These are phyloP conservation scores for Heterochromis multidens DNA, from an alignment of 2,113 vertebrate genomes.

Conservation along the genomic window DNA sequence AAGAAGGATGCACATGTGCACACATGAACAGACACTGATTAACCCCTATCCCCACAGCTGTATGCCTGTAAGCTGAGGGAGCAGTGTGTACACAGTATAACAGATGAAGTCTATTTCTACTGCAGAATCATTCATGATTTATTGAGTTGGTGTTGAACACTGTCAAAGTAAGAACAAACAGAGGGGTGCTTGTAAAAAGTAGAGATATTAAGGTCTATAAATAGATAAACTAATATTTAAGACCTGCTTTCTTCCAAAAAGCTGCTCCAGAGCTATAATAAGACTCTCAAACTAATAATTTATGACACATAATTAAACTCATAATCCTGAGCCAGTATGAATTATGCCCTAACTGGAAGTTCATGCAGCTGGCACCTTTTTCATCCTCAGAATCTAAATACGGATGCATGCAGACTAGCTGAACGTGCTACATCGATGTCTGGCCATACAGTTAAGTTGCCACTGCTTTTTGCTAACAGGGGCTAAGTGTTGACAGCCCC, in stretches of 20 bases:
- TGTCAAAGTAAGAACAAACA: slow-evolving; percentile 54
- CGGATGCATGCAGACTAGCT: background rate
- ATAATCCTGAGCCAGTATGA: slow-evolving; percentile 41
- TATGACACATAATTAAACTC: slow-evolving; percentile 55
- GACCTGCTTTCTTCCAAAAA: slow-evolving; percentile 49
- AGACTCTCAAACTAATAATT: slow-evolving; percentile 55
- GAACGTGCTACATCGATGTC: slow-evolving; percentile 24
- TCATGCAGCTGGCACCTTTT: slow-evolving; percentile 50
- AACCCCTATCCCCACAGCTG: slow-evolving; percentile 30
- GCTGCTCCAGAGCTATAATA: slow-evolving; percentile 48
- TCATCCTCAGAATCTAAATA: slow-evolving; percentile 18
- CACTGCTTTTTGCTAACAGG: slow-evolving; percentile 59
- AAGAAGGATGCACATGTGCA: slow-evolving; percentile 29
- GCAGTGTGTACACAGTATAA: slow-evolving; percentile 35
- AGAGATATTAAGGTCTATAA: slow-evolving; percentile 39
- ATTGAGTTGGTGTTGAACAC: slow-evolving; percentile 44
- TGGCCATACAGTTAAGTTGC: slow-evolving; percentile 31
- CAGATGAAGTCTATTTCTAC: slow-evolving; percentile 60
- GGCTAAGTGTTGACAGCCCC: slow-evolving; percentile 55
- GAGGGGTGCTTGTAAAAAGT: slow-evolving; percentile 11
- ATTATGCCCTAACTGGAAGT: slow-evolving; percentile 42
- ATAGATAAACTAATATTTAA: slow-evolving; percentile 69
- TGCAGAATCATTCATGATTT: slow-evolving; percentile 64
- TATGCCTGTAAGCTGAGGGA: slow-evolving; percentile 24
- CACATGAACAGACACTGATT: slow-evolving; percentile 28